A percentile compares a stretch with the other conserved stretches of the same genome.
phyloP scores from a whole-genome alignment of 2,797 vertebrate species.

The Carapus acus region DNA sequence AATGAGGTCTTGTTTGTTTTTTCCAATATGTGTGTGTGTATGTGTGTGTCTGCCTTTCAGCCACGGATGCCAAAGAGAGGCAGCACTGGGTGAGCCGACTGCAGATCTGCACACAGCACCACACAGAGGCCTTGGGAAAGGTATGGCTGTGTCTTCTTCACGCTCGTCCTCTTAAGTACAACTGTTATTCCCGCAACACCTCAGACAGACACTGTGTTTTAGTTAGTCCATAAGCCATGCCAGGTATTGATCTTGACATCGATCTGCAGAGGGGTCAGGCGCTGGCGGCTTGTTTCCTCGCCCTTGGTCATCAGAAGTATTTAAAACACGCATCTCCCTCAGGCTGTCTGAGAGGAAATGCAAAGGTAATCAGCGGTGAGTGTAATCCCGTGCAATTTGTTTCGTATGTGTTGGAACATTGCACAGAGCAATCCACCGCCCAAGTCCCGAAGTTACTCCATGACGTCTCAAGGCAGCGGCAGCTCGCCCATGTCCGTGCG shows the following conservation, averaged over 20 bases:
- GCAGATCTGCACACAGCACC: conserved; percentile 96
- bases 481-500: conserved; percentile 87
- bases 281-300: conserved; percentile 1
- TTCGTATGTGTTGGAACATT: too few relatives aligned
- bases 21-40: conserved; percentile 3
- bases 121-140: conserved; percentile 98
- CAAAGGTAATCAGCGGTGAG: too few relatives aligned
- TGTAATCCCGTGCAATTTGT: too few relatives aligned
- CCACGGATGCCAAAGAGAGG: conserved; percentile 92
- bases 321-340: too few relatives aligned
- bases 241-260: conserved; percentile 35
- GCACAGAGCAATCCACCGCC: conserved; percentile 90
- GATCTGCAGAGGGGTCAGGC: conserved; percentile 5
- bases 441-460: conserved; percentile 93
- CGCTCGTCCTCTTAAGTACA: too few relatives aligned
- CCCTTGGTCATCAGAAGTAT: not conserved
- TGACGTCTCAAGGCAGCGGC: conserved; percentile 89
- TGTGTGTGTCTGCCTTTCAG: conserved; percentile 57
- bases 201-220: too few relatives aligned
- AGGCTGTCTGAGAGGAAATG: too few relatives aligned
- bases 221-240: conserved; percentile 1
- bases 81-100: conserved; percentile 99
- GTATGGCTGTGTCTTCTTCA: conserved; percentile 69
- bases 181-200: too few relatives aligned
- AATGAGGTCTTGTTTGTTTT: conserved; percentile 17